Evolutionary conservation across 2,113 vertebrate species (phyloP), one percentile per base, ranked within the genome.

Genomic region (Centropus bengalensis): DNA sequence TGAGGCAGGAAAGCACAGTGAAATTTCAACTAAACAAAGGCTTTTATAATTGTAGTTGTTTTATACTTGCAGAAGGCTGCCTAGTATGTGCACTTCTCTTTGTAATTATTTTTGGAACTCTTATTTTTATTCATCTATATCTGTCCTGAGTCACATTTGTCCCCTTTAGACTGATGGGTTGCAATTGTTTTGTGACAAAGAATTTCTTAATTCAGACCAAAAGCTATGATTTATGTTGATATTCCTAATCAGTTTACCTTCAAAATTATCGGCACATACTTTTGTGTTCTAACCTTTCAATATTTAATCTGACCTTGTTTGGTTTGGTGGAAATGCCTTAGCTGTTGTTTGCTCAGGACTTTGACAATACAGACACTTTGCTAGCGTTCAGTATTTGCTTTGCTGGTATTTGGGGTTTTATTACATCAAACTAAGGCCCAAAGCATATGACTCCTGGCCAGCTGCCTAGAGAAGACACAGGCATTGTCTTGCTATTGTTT

Each of bases 371-470:
- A 51, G 54, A 22, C 38, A 27, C 59, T 89, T 88, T 55, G 51
- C 45, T 82, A 16, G 27, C 17, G 21, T 62, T 55, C 91, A 87
- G 60, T 79, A 68, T 91, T 93, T 93, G 67, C 55, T 92, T 94
- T 92, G 44, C 14, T 82, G 12, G 51, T 79, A 52, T 87, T 76
- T 79, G 56, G 11, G 7, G 1, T 63, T 92, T 91, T 79, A 64
- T 78, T 88, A 30, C 30, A 64, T 44, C 54, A 76, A 44, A 52
- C 22, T 42, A 52, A 86, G 47, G 26, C 51, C n/a, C 10, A 44
- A 73, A 95, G 60, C 12, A 11, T 63, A 38, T 89, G 86, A 44
- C 26, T 68, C 9, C 77, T 84, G 91, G 66, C 55, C 9, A 67
- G 28, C 8, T 69, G 62, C 36, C 82, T 70, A 13, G 0, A 6